A percentile compares a stretch with the other conserved stretches of the same genome.
Conservation (phyloP, 2,888 invertebrate species). For the Phengaris arion region DNA sequence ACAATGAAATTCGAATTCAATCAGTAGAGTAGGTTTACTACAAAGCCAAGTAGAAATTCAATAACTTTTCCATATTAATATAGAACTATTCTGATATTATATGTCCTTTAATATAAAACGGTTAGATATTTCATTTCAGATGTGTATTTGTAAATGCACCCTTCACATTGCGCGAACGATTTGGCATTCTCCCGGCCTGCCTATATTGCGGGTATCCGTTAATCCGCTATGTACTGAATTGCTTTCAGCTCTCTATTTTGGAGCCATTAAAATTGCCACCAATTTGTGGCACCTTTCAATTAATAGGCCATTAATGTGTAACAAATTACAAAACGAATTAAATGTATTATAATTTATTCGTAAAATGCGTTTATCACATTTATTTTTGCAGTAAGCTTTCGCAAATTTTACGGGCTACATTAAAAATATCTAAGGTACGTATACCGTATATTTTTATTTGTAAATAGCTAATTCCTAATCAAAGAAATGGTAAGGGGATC, state of each 20-base stretch:
- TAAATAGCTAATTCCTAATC: too few relatives aligned
- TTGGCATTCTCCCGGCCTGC: constrained; percentile 35
- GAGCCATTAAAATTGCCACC: constrained; percentile 22
- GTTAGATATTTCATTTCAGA: constrained; percentile 1
- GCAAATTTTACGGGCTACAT: background rate
- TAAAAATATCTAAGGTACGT: too few relatives aligned
- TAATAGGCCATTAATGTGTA: background rate
- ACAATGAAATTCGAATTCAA: too few relatives aligned
- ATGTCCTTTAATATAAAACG: background rate
- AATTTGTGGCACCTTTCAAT: constrained; percentile 28
- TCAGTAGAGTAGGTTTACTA: too few relatives aligned
- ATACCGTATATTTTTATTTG: too few relatives aligned
- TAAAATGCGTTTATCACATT: background rate
- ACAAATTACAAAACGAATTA: constrained; percentile 6
- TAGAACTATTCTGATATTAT: background rate
- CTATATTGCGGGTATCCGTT: constrained; percentile 49
- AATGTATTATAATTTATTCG: background rate
- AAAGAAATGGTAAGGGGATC: too few relatives aligned
- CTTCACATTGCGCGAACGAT: constrained; percentile 10
- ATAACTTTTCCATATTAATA: background rate
- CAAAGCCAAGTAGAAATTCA: too few relatives aligned
- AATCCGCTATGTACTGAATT: constrained; percentile 46
- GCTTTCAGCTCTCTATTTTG: constrained; percentile 31
- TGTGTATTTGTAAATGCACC: constrained; percentile 24
- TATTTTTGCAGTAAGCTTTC: background rate